Percentiles rank a stretch among this genome's conserved stretches.
Evolutionary conservation across 2,888 invertebrate genomes (phyloP).

Genomic region (Ptychoptera contaminata): DNA sequence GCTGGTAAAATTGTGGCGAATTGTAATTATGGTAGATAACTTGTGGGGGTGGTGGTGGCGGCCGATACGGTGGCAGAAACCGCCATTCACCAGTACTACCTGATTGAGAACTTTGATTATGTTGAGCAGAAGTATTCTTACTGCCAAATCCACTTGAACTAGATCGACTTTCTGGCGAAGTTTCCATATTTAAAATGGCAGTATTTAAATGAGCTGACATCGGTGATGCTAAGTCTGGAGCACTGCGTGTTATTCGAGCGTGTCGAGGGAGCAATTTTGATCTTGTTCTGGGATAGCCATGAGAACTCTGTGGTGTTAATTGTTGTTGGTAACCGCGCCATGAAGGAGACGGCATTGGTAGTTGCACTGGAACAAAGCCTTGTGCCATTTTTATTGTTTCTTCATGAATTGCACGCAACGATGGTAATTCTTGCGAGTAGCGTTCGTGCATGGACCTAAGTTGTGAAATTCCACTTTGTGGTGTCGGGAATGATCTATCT

Average conservation of each 20-base stretch:
- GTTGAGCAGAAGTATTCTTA: constrained; percentile 71
- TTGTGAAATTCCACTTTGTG: constrained; percentile 36
- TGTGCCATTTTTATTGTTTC: constrained; percentile 40
- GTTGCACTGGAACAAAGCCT: constrained; percentile 43
- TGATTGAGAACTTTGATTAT: constrained; percentile 59
- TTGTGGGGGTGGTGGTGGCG: constrained; percentile 46
- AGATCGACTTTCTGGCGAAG: constrained; percentile 75
- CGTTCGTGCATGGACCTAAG: constrained; percentile 41
- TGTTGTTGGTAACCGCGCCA: constrained; percentile 29
- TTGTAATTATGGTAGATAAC: constrained; percentile 47
- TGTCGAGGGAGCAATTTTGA: constrained; percentile 49
- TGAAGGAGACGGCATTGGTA: constrained; percentile 45
- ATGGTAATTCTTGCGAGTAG: constrained; percentile 57
- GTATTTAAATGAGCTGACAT: constrained; percentile 36
- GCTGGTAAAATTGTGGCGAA: constrained; percentile 38
- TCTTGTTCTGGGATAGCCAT: constrained; percentile 34
- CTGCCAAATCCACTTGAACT: constrained; percentile 84
- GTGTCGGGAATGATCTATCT: constrained; percentile 63
- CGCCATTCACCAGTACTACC: constrained; percentile 65
- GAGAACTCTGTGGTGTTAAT: constrained; percentile 24
- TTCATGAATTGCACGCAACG: constrained; percentile 53
- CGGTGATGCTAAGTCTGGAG: constrained; percentile 49
- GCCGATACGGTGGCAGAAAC: constrained; percentile 54
- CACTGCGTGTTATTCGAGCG: constrained; percentile 47
- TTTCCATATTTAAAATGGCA: constrained; percentile 38